phyloP scores from a whole-genome alignment of 2,113 vertebrate species.

The Mirza zaza region DNA sequence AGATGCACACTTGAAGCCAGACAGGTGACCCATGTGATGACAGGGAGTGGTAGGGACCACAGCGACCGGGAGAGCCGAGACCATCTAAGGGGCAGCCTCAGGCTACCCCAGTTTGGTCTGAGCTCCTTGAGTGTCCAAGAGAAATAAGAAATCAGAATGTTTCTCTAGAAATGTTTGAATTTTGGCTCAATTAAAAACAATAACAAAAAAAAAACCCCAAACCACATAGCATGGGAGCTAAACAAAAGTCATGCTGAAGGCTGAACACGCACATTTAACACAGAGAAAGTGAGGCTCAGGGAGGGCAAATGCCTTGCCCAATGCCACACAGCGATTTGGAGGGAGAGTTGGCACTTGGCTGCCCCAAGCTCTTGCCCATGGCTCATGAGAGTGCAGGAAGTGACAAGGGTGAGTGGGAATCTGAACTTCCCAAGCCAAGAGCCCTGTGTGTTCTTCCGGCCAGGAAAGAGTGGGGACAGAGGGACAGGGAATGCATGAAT shows the following conservation, averaged over 20 bases:
- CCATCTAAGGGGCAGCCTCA: not conserved
- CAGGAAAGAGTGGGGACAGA: not conserved
- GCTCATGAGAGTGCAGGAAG: not conserved
- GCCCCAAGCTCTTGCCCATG: not conserved
- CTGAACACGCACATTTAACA: not conserved
- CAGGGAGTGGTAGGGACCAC: rapidly evolving
- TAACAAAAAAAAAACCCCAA: not conserved
- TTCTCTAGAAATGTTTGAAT: not conserved
- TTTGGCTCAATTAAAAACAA: not conserved
- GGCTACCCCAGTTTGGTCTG: not conserved
- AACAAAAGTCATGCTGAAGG: not conserved
- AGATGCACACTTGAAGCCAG: not conserved
- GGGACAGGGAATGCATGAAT: not conserved
- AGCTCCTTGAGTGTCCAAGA: not conserved
- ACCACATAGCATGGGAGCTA: not conserved
- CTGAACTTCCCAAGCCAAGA: not conserved
- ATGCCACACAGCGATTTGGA: not conserved
- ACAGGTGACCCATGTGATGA: rapidly evolving
- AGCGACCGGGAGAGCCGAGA: too few relatives aligned
- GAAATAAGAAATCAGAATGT: not conserved
- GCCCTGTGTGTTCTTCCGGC: not conserved
- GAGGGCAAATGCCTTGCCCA: not conserved
- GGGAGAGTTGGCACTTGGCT: not conserved
- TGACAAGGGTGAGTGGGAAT: not conserved
- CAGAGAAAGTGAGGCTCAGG: not conserved